Evolutionary conservation across 2,113 vertebrate genomes (phyloP), one percentile per base, ranked within the genome.

Genomic region (Grammomys surdaster): DNA sequence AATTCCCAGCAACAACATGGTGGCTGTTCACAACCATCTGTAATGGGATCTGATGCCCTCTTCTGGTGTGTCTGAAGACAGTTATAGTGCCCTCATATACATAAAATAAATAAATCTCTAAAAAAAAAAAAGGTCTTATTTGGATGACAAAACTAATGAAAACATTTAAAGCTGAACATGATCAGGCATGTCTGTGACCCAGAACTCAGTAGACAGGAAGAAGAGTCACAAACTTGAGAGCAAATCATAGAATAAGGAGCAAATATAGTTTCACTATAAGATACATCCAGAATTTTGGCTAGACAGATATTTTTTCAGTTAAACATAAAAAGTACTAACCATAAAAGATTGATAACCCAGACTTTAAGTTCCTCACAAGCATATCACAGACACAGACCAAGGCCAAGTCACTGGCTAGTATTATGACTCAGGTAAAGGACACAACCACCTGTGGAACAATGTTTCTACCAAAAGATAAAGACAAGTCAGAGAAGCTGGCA

Each of bases 241-340:
- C 17, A 67, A 69, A 65, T 86, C 40, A 67, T 43, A 86, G 58
- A 60, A 14, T 17, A 43, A 43, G 26, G 16, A 20, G 40, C 22
- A 82, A 7, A 40, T 36, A 7, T 3, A 17, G 1, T 67, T 48
- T 48, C 40, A 60, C 40, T 54, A 63, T 54, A 70, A 70, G 46
- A 54, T 7, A 89, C 2, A 22, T 87, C 80, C 40, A 31, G n/a
- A 40, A 65, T 65, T 85, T 75, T 67, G 40, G 12, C 63, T 92
- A 28, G 40, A 86, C 43, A 73, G 33, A 22, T n/a, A 22, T 89
- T 88, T 58, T 67, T 60, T 94, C 69, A 89, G 72, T 43, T 16
- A 78, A 63, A 84, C 16, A 22, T 56, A 88, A 95, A 84, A 95
- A 85, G 46, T 3, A 58, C n/a, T 90, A 95, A 88, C 19, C 31